phyloP scores from a whole-genome alignment of 2,888 invertebrate genomes.

The Gerosis bhagava region DNA sequence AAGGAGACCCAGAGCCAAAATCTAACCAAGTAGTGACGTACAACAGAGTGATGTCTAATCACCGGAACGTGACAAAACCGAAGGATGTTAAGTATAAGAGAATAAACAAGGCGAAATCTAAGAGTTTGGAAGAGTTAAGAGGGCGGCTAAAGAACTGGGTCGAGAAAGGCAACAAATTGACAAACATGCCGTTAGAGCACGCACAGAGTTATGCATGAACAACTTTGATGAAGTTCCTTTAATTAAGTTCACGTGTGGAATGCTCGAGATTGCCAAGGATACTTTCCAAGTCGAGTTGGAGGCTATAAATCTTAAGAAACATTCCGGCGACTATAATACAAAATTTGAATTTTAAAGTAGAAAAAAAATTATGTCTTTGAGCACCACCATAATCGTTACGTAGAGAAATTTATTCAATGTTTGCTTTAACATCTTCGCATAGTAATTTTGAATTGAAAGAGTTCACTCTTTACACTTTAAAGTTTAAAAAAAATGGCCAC shows the following conservation, averaged over 20 bases:
- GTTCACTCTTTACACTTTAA: no score
- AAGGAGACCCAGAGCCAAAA: slow-evolving; percentile 60
- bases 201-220: slow-evolving; percentile 84
- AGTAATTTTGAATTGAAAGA: slow-evolving; percentile 6
- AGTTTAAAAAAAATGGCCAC: no score
- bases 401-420: not conserved
- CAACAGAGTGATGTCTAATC: slow-evolving; percentile 95
- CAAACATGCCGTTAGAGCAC: slow-evolving; percentile 86
- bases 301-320: slow-evolving; percentile 11
- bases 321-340: not conserved
- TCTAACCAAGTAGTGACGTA: slow-evolving; percentile 87
- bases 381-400: slow-evolving; percentile 10
- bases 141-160: slow-evolving; percentile 93
- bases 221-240: slow-evolving; percentile 31
- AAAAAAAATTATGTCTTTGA: slow-evolving; percentile 1
- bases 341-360: slow-evolving; percentile 6
- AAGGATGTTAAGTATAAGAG: slow-evolving; percentile 96
- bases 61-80: slow-evolving; percentile 94
- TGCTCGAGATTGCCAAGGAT: slow-evolving; percentile 11
- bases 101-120: slow-evolving; percentile 95
- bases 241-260: slow-evolving; percentile 26
- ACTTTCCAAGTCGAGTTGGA: not conserved
- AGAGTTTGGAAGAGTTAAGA: slow-evolving; percentile 92
- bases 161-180: slow-evolving; percentile 88
- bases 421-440: slow-evolving; percentile 14